Conservation (phyloP, 2,797 vertebrate species). For the Masticophis lateralis region DNA sequence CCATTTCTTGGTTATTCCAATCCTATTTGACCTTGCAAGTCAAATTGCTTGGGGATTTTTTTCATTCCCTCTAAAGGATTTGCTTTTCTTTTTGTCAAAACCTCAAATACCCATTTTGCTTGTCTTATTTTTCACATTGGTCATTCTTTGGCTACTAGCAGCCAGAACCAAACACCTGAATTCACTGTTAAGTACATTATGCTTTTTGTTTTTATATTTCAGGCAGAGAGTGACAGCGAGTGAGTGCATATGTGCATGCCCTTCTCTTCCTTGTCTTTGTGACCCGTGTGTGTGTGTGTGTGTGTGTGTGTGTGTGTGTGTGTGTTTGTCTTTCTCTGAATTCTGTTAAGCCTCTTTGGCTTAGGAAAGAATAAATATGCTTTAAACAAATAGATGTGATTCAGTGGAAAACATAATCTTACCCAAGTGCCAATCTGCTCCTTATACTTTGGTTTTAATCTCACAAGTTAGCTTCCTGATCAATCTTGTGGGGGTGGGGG, state of each 20-base stretch:
- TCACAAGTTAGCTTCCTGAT: neutral
- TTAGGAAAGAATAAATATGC: neutral
- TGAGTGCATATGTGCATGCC: neutral
- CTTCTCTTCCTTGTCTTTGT: neutral
- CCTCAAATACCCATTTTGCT: neutral
- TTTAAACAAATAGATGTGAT: neutral
- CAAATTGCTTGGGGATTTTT: neutral
- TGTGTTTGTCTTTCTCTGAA: neutral
- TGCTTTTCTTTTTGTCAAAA: neutral
- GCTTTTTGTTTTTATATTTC: neutral
- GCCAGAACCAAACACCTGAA: neutral
- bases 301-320: neutral
- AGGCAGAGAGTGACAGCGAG: neutral
- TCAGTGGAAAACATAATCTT: neutral
- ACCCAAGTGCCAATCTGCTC: neutral
- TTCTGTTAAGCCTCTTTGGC: neutral
- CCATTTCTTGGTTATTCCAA: neutral
- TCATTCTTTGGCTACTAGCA: neutral
- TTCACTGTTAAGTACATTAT: neutral
- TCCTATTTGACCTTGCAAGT: neutral
- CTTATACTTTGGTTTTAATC: neutral
- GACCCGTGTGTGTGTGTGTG: neutral
- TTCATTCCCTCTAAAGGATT: neutral
- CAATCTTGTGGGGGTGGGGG: neutral
- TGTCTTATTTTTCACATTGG: neutral